phyloP scores from a whole-genome alignment of 2,113 vertebrate species.

The Pluvialis apricaria region DNA sequence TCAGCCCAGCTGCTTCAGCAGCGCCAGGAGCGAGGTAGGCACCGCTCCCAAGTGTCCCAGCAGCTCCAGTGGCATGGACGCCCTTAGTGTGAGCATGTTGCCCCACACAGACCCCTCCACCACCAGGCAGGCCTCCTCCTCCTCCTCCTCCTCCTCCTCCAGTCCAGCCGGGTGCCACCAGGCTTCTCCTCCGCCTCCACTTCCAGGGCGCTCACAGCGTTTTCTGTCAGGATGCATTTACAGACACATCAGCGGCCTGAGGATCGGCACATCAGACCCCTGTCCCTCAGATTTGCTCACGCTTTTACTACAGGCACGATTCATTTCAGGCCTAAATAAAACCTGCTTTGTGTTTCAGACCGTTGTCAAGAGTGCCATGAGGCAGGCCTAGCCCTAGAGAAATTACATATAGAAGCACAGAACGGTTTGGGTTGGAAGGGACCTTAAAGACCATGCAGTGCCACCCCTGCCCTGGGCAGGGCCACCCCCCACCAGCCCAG shows the following conservation, averaged over 20 bases:
- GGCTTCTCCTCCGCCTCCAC: neutral
- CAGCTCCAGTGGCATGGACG: neutral
- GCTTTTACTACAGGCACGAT: rapidly evolving
- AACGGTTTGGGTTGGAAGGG: no score
- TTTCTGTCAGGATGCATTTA: rapidly evolving
- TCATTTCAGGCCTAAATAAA: neutral
- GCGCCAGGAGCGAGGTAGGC: rapidly evolving
- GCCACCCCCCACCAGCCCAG: no score
- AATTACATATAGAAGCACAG: neutral
- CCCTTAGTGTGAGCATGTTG: rapidly evolving
- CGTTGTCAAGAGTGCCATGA: rapidly evolving
- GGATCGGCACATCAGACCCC: rapidly evolving
- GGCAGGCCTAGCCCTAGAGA: rapidly evolving
- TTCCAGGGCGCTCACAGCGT: rapidly evolving
- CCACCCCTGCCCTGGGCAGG: no score
- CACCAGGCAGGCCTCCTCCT: neutral
- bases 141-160: neutral
- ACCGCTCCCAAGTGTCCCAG: rapidly evolving
- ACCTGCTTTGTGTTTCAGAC: no score
- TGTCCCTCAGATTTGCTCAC: rapidly evolving
- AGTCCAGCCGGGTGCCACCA: rapidly evolving
- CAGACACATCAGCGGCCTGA: neutral
- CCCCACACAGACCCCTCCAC: rapidly evolving
- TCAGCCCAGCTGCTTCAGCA: neutral
- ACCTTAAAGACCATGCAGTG: no score